These are phyloP conservation scores for Drosophila flavopinicola DNA, from an alignment of 2,888 invertebrate species.

Conservation along the genomic window DNA sequence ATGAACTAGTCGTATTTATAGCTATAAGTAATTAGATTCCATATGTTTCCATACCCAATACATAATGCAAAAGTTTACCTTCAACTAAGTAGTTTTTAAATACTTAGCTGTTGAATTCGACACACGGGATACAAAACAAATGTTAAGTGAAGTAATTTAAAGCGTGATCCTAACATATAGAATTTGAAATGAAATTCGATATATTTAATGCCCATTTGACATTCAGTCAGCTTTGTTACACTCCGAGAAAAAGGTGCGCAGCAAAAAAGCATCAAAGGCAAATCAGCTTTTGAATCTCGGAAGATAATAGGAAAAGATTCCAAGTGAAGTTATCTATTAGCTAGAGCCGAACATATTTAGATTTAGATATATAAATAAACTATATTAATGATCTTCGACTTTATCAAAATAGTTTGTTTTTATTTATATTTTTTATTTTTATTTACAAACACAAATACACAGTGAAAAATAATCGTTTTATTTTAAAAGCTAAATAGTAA, in stretches of 20 bases:
- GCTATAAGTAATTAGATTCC: not conserved
- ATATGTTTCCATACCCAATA: not conserved
- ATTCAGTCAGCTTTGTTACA: conserved; percentile 5
- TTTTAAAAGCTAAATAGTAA: too few relatives aligned
- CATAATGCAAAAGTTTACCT: not conserved
- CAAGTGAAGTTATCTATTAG: not conserved
- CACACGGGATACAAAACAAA: not conserved
- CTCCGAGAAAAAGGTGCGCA: too few relatives aligned
- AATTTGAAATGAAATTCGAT: conserved; percentile 6
- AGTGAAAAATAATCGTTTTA: too few relatives aligned
- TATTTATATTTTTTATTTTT: too few relatives aligned
- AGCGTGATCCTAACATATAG: not conserved
- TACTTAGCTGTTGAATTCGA: too few relatives aligned
- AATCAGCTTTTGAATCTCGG: too few relatives aligned
- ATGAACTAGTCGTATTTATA: not conserved
- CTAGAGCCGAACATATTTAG: not conserved
- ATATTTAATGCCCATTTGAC: conserved; percentile 12
- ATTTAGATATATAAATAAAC: not conserved
- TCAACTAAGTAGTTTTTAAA: not conserved
- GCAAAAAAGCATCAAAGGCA: too few relatives aligned
- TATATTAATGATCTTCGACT: too few relatives aligned
- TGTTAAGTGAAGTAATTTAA: not conserved
- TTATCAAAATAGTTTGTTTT: too few relatives aligned
- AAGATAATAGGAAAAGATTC: not conserved
- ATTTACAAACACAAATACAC: too few relatives aligned